phyloP scores from a whole-genome alignment of 2,888 invertebrate genomes.

The Onthophagus sagittarius region DNA sequence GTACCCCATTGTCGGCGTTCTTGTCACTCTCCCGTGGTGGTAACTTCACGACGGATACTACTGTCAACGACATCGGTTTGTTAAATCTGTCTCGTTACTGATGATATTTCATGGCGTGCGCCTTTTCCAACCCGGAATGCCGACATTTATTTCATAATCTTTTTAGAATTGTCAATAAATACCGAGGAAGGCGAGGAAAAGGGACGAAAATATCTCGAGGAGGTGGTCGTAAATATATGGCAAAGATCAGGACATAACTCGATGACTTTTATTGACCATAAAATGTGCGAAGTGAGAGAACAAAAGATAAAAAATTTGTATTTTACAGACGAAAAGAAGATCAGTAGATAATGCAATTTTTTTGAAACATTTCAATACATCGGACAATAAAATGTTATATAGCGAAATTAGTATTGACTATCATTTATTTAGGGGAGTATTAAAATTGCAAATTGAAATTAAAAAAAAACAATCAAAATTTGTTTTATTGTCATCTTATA shows the following conservation, averaged over 20 bases:
- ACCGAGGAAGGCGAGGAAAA: background rate
- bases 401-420: too few species aligned
- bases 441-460: too few species aligned
- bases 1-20: too few species aligned
- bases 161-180: background rate
- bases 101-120: background rate
- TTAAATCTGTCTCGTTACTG: slow-evolving; percentile 1
- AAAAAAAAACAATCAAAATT: too few species aligned
- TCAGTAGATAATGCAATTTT: too few species aligned
- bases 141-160: slow-evolving; percentile 12
- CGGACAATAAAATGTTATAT: background rate
- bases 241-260: background rate
- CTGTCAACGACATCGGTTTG: too few species aligned
- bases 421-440: too few species aligned
- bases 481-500: too few species aligned
- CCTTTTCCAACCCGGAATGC: background rate
- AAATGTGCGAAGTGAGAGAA: background rate
- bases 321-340: too few species aligned
- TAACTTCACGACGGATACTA: too few species aligned
- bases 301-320: background rate
- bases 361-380: background rate
- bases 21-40: too few species aligned
- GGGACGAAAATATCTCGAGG: background rate
- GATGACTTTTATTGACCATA: background rate
- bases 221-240: slow-evolving; percentile 3